phyloP scores from a whole-genome alignment of 2,797 vertebrate genomes.

The Rhincodon typus region DNA sequence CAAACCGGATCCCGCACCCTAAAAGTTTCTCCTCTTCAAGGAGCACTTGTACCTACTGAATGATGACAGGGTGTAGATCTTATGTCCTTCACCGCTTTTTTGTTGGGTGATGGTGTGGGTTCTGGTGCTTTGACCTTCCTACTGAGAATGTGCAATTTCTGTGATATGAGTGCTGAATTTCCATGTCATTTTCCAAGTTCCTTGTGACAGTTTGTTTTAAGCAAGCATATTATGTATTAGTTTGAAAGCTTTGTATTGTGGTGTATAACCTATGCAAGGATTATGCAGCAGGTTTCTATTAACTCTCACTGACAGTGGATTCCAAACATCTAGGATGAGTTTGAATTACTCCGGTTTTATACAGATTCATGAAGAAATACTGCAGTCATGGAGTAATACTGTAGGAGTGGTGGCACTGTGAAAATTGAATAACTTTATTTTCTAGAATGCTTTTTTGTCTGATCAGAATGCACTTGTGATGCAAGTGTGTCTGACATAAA shows the following conservation, averaged over 20 bases:
- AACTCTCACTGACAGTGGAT: not conserved
- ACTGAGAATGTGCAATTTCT: not conserved
- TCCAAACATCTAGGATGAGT: not conserved
- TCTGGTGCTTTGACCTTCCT: not conserved
- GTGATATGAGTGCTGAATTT: not conserved
- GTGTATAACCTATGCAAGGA: not conserved
- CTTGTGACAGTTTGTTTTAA: not conserved
- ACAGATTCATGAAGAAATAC: not conserved
- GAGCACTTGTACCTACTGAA: not conserved
- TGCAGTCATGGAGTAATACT: not conserved
- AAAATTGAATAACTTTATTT: not conserved
- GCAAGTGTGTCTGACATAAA: not conserved
- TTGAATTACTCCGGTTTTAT: not conserved
- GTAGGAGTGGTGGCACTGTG: not conserved
- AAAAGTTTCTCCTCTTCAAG: not conserved
- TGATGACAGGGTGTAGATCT: not conserved
- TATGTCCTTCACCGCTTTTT: not conserved
- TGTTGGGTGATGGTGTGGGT: not conserved
- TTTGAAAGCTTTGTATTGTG: not conserved
- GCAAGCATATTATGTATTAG: not conserved
- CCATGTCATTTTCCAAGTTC: not conserved
- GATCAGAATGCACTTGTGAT: not conserved
- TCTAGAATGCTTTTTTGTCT: not conserved
- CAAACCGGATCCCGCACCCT: not conserved
- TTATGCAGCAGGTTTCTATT: not conserved